Conservation (phyloP, 2,888 invertebrate genomes). For the Kryphioiulus occultus region DNA sequence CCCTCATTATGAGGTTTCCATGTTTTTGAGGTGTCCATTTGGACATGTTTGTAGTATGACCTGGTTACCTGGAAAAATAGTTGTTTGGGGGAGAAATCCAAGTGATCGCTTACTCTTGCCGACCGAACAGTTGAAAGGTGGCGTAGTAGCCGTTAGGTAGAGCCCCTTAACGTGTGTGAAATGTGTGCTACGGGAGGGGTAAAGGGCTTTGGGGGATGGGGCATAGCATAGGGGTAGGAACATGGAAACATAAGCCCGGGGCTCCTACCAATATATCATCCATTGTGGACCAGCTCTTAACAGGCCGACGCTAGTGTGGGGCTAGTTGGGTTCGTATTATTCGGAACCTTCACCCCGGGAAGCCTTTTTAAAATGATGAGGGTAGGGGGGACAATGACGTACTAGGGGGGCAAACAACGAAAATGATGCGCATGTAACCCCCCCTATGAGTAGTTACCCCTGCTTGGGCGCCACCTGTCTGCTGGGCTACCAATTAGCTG, state of each 20-base stretch:
- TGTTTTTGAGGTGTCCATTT: no score
- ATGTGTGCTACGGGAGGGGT: not conserved
- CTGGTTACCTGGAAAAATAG: not conserved
- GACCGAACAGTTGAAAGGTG: not conserved
- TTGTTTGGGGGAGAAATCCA: not conserved
- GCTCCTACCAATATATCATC: constrained; percentile 7
- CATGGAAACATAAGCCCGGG: not conserved
- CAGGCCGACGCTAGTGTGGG: constrained; percentile 9
- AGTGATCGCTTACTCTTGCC: not conserved
- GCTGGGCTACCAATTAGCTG: not conserved
- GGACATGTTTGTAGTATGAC: not conserved
- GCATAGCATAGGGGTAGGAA: not conserved
- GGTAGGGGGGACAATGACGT: not conserved
- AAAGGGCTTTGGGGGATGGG: not conserved
- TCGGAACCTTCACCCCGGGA: not conserved
- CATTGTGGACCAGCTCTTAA: not conserved
- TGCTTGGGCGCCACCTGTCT: not conserved
- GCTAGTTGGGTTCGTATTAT: not conserved
- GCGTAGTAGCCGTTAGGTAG: constrained; percentile 14
- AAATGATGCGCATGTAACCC: not conserved
- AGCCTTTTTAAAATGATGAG: constrained; percentile 19
- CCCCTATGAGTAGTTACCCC: not conserved
- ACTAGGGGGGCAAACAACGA: not conserved
- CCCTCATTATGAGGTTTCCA: no score
- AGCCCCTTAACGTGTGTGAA: not conserved